Base-by-base conservation (phyloP, 2,797 vertebrate species). In the Momotus momota region DNA sequence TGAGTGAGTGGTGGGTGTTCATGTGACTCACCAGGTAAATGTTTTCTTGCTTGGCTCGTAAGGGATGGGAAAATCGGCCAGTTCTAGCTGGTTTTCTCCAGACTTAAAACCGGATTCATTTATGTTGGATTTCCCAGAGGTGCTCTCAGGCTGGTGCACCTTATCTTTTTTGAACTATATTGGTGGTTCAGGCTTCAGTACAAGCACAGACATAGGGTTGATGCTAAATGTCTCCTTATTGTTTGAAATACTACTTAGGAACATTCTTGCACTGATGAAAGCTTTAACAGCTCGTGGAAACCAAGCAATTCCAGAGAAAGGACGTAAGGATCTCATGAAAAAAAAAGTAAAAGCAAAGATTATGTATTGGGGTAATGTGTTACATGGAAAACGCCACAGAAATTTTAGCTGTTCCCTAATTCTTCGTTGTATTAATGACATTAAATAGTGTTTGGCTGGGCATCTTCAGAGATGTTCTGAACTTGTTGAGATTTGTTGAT, bases 401-500 rank as follows among this genome's bases (percentile, higher is more conserved):
- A 86, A 64, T 64, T 45, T 57, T 81, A 82, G 23, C 49, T 92
- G 0, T 71, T 92, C 45, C 66, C 12, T 73, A 70, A 23, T 35
- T 75, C 58, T 82, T 77, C 1, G 1, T 41, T 86, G 31, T 77
- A 52, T 84, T 86, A 90, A 81, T 77, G 67, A 55, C 23, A 72
- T 93, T 49, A 66, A 86, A 43, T 15, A 82, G 60, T 3, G 7
- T 64, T 92, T 88, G 49, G 86, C 54, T 74, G 74, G 41, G 26
- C 3, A 0, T 64, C 49, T 83, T 90, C 55, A 87, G 58, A 89
- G 81, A 12, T 65, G 35, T 64, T 96, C 48, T 75, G 51, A 91
- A 86, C 89, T 90, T 83, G 65, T 74, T 90, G 72, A 95, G 75
- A 78, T 89, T 83, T 85, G 64, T 88, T 94, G 82, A 79, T 91